A percentile compares a stretch with the other conserved stretches of the same genome.
Evolutionary conservation across 2,797 vertebrate species (phyloP).

Genomic region (Todus mexicanus): DNA sequence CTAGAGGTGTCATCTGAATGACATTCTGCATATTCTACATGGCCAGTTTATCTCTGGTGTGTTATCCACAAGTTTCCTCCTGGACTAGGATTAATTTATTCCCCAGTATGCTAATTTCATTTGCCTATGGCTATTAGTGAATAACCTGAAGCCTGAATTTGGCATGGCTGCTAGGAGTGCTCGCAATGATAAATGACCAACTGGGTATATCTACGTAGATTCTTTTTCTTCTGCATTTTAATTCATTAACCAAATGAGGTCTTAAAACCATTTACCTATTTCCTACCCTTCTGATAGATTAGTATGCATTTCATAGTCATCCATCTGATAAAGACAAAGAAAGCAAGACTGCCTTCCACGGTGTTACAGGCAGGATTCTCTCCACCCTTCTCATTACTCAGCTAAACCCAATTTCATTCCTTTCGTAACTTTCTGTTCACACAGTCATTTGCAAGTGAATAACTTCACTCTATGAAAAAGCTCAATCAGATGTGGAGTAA

Average conservation of each 20-base stretch:
- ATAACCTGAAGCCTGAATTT: conserved; percentile 42
- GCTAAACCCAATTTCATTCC: neutral
- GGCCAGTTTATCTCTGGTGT: neutral
- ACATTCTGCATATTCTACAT: neutral
- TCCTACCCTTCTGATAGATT: conserved; percentile 50
- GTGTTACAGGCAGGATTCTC: neutral
- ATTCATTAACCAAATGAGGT: conserved; percentile 69
- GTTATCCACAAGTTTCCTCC: neutral
- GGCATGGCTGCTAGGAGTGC: conserved; percentile 13
- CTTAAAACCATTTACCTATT: conserved; percentile 53
- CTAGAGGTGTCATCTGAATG: neutral
- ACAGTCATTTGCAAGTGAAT: conserved; percentile 40
- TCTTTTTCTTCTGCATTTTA: conserved; percentile 56
- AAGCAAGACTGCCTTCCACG: neutral
- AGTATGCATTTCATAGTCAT: conserved; percentile 18
- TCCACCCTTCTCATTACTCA: conserved; percentile 30
- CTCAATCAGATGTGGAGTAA: neutral
- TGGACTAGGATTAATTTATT: conserved; percentile 45
- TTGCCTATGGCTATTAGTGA: conserved; percentile 57
- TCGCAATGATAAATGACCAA: conserved; percentile 57
- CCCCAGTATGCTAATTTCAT: conserved; percentile 65
- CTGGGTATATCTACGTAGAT: neutral
- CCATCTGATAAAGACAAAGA: conserved; percentile 30
- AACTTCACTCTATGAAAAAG: neutral
- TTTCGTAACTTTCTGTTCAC: neutral